phyloP scores from a whole-genome alignment of 2,888 invertebrate genomes.

The Chaetogeoica ovagalla region DNA sequence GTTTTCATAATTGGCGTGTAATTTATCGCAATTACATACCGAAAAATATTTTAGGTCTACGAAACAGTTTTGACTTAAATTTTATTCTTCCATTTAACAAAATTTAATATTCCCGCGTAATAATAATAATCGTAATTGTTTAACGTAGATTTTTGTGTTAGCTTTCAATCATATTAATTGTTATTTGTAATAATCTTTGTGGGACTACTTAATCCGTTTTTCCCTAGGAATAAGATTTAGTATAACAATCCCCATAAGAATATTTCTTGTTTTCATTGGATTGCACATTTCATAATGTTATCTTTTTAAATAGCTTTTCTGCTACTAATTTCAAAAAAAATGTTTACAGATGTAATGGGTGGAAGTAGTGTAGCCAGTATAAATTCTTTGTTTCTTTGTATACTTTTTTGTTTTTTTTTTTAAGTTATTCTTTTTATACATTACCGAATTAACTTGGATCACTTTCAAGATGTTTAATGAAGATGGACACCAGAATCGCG shows the following conservation, averaged over 20 bases:
- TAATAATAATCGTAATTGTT: not conserved
- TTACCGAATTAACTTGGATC: slow-evolving; percentile 16
- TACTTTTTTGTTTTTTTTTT: not conserved
- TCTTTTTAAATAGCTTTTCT: not conserved
- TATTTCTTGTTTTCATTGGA: not conserved
- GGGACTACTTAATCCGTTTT: not conserved
- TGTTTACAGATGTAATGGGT: not conserved
- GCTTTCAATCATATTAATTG: not conserved
- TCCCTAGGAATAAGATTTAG: not conserved
- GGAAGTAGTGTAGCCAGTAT: not conserved
- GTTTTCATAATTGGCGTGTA: too few relatives aligned
- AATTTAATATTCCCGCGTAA: too few relatives aligned
- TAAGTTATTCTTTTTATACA: not conserved
- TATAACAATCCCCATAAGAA: slow-evolving; percentile 4
- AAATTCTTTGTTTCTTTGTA: not conserved
- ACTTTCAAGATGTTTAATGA: slow-evolving; percentile 28
- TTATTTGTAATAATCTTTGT: not conserved
- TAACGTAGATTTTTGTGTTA: not conserved
- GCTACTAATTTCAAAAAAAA: not conserved
- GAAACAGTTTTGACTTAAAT: too few relatives aligned
- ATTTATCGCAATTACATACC: too few relatives aligned
- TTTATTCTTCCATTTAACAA: too few relatives aligned
- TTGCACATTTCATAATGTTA: not conserved
- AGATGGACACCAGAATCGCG: not conserved
- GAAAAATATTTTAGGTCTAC: too few relatives aligned